Evolutionary conservation across 2,888 invertebrate genomes (phyloP), one percentile per base, ranked within the genome.

Genomic region (Eurytoma californica): DNA sequence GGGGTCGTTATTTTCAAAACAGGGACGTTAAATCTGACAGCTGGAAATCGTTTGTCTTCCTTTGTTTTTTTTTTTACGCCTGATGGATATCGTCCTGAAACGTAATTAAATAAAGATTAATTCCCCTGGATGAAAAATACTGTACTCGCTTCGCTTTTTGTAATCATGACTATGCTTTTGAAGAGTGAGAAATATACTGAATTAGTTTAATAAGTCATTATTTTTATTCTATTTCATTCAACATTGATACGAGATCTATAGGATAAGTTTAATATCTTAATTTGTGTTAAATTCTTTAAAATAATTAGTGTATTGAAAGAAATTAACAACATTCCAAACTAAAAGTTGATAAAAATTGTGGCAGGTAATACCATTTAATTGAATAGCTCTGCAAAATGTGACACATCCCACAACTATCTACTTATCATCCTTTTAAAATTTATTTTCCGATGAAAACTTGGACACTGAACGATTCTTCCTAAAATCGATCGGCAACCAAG

Each of bases 21-120:
- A 49, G 67, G 67, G 53, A 55, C 66, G 72, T 69, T 61, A 72
- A 72, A 80, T 53, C 68, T 47, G 75, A 72, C 80, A 53, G 76
- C 55, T 47, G 58, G 49, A 14, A 53, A 60, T 69, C 72, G 80
- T 76, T 80, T 80, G 68, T 80, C 80, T 76, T 69, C 72, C 51
- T 80, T 80, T 80, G 80, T 76, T 80, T 74, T 66, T 30, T 30
- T 13, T 20, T 4, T 20, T 47, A n/a, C n/a, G 58, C 75, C 58
- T 69, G 80, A 80, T 72, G 76, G 72, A 39, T 77, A 80, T 80
- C 80, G 58, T 47, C 18, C 18, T 16, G 18, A 9, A 63, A 39
- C 60, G 53, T 80, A 76, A 77, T 80, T 80, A 80, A 76, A 76
- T 76, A 63, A 63, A 70, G 68, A 76, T 76, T 75, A 80, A 80